Conservation (phyloP, 2,113 vertebrate species). For the Corythaeola cristata region DNA sequence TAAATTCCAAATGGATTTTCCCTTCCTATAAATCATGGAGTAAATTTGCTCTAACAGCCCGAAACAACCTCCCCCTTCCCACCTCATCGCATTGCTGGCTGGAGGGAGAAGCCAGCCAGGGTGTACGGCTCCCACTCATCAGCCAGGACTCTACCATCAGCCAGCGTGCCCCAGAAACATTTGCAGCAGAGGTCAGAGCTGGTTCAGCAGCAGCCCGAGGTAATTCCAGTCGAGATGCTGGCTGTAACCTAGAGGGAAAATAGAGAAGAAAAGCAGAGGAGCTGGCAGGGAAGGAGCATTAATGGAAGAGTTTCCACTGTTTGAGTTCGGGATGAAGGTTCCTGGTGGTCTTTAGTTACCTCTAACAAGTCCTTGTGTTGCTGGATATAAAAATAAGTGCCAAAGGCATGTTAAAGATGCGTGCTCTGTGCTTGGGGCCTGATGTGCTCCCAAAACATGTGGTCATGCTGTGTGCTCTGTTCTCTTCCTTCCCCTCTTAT, state of each 20-base stretch:
- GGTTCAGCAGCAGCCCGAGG: conserved; percentile 1
- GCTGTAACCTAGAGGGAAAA: not conserved
- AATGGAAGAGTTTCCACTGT: not conserved
- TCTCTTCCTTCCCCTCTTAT: not conserved
- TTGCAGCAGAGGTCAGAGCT: not conserved
- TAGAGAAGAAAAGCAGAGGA: not conserved
- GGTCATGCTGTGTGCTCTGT: rapidly evolving
- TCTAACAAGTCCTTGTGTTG: not conserved
- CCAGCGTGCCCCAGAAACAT: rapidly evolving
- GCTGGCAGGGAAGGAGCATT: not conserved
- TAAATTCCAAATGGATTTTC: not conserved
- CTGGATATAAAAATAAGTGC: not conserved
- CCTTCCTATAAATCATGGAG: not conserved
- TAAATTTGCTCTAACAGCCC: not conserved
- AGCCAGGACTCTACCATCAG: not conserved
- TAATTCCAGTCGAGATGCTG: not conserved
- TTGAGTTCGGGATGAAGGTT: not conserved
- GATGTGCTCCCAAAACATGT: rapidly evolving
- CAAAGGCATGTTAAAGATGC: not conserved
- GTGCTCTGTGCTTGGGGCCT: rapidly evolving
- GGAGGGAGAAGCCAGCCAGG: not conserved
- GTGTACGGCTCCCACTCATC: not conserved
- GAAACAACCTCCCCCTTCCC: not conserved
- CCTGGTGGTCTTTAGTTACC: not conserved
- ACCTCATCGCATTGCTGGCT: not conserved